phyloP scores from a whole-genome alignment of 2,113 vertebrate species.

The Cisticola juncidis region DNA sequence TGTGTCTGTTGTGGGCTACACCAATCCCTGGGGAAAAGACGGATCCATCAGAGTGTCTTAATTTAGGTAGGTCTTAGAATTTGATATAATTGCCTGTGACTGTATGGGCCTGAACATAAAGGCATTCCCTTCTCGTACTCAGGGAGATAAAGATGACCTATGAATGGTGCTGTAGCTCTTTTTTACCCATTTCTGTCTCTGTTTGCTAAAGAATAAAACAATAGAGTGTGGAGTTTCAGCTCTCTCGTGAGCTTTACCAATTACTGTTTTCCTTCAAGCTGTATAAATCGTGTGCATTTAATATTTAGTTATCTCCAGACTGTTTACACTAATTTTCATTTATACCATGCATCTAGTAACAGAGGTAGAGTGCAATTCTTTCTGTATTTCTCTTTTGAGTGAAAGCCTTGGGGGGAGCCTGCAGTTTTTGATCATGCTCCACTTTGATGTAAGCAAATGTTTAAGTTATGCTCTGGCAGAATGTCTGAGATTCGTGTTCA shows the following conservation, averaged over 20 bases:
- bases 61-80: background rate
- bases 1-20: fast-evolving
- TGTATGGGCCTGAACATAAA: background rate
- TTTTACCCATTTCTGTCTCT: background rate
- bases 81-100: background rate
- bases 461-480: conserved; percentile 64
- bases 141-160: background rate
- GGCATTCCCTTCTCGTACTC: background rate
- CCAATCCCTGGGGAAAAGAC: background rate
- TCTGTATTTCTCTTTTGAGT: conserved; percentile 31
- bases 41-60: background rate
- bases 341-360: conserved; percentile 51
- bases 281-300: conserved; percentile 54
- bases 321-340: conserved; percentile 72
- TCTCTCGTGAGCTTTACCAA: conserved; percentile 38
- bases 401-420: conserved; percentile 62
- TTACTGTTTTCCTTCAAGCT: conserved; percentile 62
- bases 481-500: conserved; percentile 34
- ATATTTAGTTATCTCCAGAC: conserved; percentile 67
- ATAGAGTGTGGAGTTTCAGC: background rate
- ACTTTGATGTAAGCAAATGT: conserved; percentile 71
- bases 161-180: background rate
- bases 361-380: conserved; percentile 35
- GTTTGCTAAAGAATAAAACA: conserved; percentile 10
- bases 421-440: conserved; percentile 53